A percentile compares a stretch with the other conserved stretches of the same genome.
Conservation (phyloP, 2,888 invertebrate genomes). For the Bellardia bayeri region DNA sequence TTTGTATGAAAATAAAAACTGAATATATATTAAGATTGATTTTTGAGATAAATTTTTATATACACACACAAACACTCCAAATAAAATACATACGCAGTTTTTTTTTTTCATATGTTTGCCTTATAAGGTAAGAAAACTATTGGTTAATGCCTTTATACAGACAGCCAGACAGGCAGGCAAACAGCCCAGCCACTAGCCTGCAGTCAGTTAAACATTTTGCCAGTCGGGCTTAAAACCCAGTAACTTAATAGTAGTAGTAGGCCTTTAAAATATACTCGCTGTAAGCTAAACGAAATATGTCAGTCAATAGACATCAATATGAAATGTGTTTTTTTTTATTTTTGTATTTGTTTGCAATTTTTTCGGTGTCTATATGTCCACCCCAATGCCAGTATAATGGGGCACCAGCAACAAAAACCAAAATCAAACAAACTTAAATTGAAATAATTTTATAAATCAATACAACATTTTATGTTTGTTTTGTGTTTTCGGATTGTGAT, state of each 20-base stretch:
- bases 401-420: not conserved
- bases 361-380: constrained; percentile 44
- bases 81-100: not conserved
- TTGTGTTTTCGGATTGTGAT: constrained; percentile 22
- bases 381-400: constrained; percentile 51
- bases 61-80: not conserved
- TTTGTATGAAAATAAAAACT: constrained; percentile 25
- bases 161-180: constrained; percentile 14
- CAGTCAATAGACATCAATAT: constrained; percentile 52
- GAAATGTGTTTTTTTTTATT: not conserved
- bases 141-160: constrained; percentile 64
- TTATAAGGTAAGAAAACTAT: constrained; percentile 69
- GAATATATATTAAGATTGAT: constrained; percentile 67
- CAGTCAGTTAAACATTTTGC: constrained; percentile 31
- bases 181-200: not conserved
- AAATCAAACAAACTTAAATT: constrained; percentile 28
- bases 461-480: constrained; percentile 39
- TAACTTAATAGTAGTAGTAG: constrained; percentile 25
- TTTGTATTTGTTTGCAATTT: not conserved
- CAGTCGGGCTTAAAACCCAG: constrained; percentile 35
- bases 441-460: constrained; percentile 61
- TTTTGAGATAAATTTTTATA: constrained; percentile 60
- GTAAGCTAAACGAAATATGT: constrained; percentile 55
- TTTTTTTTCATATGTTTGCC: constrained; percentile 35
- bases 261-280: constrained; percentile 34